Evolutionary conservation across 2,113 vertebrate genomes (phyloP), one percentile per base, ranked within the genome.

Genomic region (Rhynchopsitta pachyrhyncha): DNA sequence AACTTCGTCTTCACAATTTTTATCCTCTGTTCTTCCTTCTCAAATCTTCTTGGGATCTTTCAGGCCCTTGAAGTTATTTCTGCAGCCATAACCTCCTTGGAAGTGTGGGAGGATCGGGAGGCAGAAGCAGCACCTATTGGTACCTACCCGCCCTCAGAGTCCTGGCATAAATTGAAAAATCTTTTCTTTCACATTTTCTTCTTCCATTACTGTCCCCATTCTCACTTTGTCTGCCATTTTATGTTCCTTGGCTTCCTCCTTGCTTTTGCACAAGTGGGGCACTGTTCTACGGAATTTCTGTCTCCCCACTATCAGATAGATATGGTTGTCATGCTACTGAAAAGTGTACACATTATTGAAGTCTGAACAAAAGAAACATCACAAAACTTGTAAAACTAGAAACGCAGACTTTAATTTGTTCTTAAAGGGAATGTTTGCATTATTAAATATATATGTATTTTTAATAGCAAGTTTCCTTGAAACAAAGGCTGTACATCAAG

Each of bases 91-190:
- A 39, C 35, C 52, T n/a, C 11, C 62, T 50, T 0, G 3, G 62
- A 68, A 33, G 31, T 0, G 0, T 16, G 5, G 60, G n/a, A 66
- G 29, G 29, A 2, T 2, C 11, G 33, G 8, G 57, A 87, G 28
- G 59, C 53, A 83, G 85, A 33, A 64, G 68, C 55, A 67, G 37
- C 25, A 42, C 39, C 42, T 31, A 2, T 10, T 28, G 78, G 55
- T 24, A 50, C 25, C 1, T 2, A 62, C 35, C 27, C 50, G 35
- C 46, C 22, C 3, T 5, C 7, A 62, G 24, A 64, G 27, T 4
- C 39, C 23, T 17, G 29, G 24, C n/a, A 39, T 47, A 75, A 62
- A 82, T 2, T 2, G 12, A 42, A 80, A 64, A 55, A 3, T 8
- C 6, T 60, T 90, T 63, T 52, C 4, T 57, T 85, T 53, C 33